Conservation (phyloP, 1,140 invertebrate species). For the Forficula auricularia region DNA sequence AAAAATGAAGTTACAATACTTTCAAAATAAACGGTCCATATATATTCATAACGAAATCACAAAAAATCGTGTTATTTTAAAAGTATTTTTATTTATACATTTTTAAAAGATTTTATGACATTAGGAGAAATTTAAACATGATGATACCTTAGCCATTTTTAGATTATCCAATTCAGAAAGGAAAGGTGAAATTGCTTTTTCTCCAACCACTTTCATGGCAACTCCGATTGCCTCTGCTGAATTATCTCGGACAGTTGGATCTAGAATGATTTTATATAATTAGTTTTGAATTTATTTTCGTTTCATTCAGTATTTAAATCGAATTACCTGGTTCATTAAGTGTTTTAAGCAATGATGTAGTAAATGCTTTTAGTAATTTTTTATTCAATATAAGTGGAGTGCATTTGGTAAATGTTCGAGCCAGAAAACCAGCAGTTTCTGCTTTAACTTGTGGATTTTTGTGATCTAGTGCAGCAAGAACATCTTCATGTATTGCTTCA, state of each 20-base stretch:
- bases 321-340: constrained; percentile 59
- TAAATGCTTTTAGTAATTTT: constrained; percentile 76
- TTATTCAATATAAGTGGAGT: constrained; percentile 72
- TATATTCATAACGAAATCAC: no score
- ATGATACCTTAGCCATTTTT: constrained; percentile 73
- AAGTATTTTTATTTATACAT: no score
- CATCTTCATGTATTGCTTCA: constrained; percentile 74
- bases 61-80: no score
- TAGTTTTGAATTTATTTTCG: no score
- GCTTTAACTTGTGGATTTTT: constrained; percentile 91
- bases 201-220: constrained; percentile 81
- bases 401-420: constrained; percentile 62
- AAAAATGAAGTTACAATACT: no score
- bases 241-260: constrained; percentile 67
- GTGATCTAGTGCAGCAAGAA: constrained; percentile 67
- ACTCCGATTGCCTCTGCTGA: constrained; percentile 85
- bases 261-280: constrained; percentile 32
- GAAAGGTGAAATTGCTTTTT: constrained; percentile 73
- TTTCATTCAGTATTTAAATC: constrained; percentile 3
- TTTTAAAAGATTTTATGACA: no score
- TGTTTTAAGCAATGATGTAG: constrained; percentile 63
- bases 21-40: no score
- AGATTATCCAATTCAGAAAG: constrained; percentile 72
- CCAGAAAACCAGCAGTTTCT: constrained; percentile 77
- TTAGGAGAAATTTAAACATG: no score